Base-by-base conservation (phyloP, 2,888 invertebrate genomes). In the Andrena praecox region DNA sequence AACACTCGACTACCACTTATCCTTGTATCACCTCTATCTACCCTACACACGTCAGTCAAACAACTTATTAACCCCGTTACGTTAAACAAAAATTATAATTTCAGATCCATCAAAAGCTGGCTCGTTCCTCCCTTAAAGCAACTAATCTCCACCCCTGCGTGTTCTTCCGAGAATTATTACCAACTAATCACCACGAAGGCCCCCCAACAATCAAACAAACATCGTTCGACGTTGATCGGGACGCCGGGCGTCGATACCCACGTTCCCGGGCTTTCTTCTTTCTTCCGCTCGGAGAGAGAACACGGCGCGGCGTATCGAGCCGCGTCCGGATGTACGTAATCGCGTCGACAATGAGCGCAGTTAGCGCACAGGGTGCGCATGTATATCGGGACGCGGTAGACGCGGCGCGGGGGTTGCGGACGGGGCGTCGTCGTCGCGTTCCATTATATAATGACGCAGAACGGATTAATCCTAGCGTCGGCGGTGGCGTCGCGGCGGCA, bases 381-480 rank as follows among this genome's bases (percentile, higher is more conserved):
- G 20, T 24, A 83, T 64, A 77, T 56, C n/a, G 48, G 73, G 29
- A 24, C 64, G 29, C 54, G 35, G 6, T 7, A 59, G 27, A 2
- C 12, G 0, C 12, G 6, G 31, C 4, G 27, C 6, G 66, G 6
- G n/a, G 12, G 66, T 52, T 48, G 64, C 70, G 60, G 77, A 1
- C 24, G 29, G 69, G 76, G 24, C 69, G 69, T 0, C 69, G 79
- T 27, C 60, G 79, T 29, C 77, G 66, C 80, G 76, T 81, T 81
- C 74, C 87, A 88, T 88, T 88, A 86, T 88, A 88, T 83, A 87
- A 88, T 85, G 88, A 87, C 89, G 88, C 83, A 88, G 88, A 89
- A 88, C 87, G 88, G 88, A 89, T 89, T 89, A 89, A 89, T 89
- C 89, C 88, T 86, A 80, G 84, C 85, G 77, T 68, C 50, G 70